A percentile compares a stretch with the other conserved stretches of the same genome.
phyloP scores from a whole-genome alignment of 2,888 invertebrate genomes.

The Lasius platythorax region DNA sequence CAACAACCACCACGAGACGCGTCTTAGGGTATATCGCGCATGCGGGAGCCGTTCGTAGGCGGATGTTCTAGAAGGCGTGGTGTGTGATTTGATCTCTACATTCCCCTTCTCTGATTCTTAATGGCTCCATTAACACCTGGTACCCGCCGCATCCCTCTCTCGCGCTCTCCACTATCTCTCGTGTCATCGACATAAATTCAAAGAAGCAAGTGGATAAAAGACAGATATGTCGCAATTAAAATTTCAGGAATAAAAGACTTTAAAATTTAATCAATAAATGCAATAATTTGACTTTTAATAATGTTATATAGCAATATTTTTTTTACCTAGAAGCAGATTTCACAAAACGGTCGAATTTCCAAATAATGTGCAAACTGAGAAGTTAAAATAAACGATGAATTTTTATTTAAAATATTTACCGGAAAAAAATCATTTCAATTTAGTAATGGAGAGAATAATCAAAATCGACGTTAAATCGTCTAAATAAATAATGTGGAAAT shows the following conservation, averaged over 20 bases:
- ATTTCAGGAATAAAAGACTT: too few relatives aligned
- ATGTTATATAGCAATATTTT: not conserved
- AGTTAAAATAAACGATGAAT: not conserved
- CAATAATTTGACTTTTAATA: not conserved
- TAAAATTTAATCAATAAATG: not conserved
- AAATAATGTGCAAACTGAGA: not conserved
- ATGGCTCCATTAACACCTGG: constrained; percentile 66
- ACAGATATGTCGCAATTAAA: not conserved
- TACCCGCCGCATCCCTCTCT: not conserved
- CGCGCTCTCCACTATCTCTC: not conserved
- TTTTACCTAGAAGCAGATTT: not conserved
- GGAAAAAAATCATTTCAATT: not conserved
- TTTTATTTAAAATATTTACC: not conserved
- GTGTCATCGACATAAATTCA: constrained; percentile 18
- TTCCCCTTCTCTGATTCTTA: constrained; percentile 42
- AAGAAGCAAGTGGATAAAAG: constrained; percentile 7
- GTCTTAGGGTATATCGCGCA: constrained; percentile 66
- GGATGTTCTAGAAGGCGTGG: constrained; percentile 75
- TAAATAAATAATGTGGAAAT: not conserved
- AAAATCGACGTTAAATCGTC: not conserved
- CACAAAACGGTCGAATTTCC: not conserved
- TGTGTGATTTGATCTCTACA: constrained; percentile 45
- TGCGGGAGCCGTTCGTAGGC: constrained; percentile 70
- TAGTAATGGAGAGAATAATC: not conserved
- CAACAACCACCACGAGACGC: constrained; percentile 28